Evolutionary conservation across 2,113 vertebrate genomes (phyloP).

Genomic region (Cyanoderma ruficeps): DNA sequence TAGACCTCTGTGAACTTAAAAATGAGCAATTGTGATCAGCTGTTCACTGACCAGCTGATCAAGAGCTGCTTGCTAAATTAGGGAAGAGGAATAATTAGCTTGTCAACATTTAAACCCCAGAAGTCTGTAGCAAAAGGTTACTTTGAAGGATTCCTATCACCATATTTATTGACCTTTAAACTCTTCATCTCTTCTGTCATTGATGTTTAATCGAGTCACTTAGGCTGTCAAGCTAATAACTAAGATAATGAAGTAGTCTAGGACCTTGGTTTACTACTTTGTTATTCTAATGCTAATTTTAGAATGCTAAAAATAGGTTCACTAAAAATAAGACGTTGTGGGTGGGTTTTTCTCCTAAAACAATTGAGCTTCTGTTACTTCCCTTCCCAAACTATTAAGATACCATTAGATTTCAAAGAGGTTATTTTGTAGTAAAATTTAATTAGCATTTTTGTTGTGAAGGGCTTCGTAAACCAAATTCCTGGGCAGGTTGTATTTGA

Average conservation of each 20-base stretch:
- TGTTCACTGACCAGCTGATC: constrained; percentile 69
- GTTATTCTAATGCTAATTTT: constrained; percentile 86
- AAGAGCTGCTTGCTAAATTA: constrained; percentile 75
- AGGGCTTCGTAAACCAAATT: not conserved
- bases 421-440: constrained; percentile 23
- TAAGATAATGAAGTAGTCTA: constrained; percentile 85
- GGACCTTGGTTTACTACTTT: constrained; percentile 84
- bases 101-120: constrained; percentile 88
- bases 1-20: constrained; percentile 67
- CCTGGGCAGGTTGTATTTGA: not conserved
- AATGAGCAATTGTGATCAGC: constrained; percentile 67
- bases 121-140: constrained; percentile 73
- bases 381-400: constrained; percentile 33
- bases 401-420: constrained; percentile 40
- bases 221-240: constrained; percentile 85
- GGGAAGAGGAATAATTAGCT: constrained; percentile 86
- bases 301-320: constrained; percentile 92
- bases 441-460: constrained; percentile 10
- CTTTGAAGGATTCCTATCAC: constrained; percentile 85
- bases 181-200: constrained; percentile 82
- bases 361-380: constrained; percentile 53
- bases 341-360: constrained; percentile 68
- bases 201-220: constrained; percentile 87
- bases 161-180: constrained; percentile 91
- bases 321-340: constrained; percentile 76